These are phyloP conservation scores for Axis porcinus DNA, from an alignment of 2,113 vertebrate genomes.

Conservation along the genomic window DNA sequence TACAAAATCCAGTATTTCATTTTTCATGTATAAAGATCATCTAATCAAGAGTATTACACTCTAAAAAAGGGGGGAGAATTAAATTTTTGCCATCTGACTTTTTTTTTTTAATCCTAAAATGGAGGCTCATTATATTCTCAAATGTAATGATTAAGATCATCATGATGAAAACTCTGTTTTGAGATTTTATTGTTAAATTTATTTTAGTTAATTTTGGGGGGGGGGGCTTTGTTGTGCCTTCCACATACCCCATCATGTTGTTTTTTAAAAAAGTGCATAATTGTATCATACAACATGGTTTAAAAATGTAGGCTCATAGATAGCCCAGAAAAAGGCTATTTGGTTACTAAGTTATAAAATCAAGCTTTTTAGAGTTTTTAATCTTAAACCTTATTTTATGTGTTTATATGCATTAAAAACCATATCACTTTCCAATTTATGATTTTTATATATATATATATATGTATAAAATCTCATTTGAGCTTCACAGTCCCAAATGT, in stretches of 20 bases:
- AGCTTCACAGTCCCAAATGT: neutral
- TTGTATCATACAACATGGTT: neutral
- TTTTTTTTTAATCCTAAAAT: neutral
- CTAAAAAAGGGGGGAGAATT: constrained; percentile 1
- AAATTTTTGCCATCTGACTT: constrained; percentile 40
- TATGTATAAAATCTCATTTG: neutral
- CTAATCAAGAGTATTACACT: neutral
- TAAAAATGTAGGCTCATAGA: neutral
- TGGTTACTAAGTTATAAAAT: constrained; percentile 1
- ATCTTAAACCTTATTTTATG: neutral
- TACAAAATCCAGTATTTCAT: constrained; percentile 34
- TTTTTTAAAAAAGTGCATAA: neutral
- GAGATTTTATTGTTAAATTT: constrained; percentile 37
- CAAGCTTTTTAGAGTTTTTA: neutral
- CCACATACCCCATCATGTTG: neutral
- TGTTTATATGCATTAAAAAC: neutral
- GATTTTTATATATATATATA: neutral
- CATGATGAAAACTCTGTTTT: constrained; percentile 24
- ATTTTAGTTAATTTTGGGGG: constrained; percentile 12
- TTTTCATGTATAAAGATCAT: constrained; percentile 40
- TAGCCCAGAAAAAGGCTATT: neutral
- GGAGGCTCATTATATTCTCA: constrained; percentile 51
- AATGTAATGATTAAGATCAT: neutral
- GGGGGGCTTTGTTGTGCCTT: neutral
- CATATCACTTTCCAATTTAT: neutral